A percentile compares a stretch with the other conserved stretches of the same genome.
These are phyloP conservation scores for Drosophila mauritiana DNA, from an alignment of 1,140 invertebrate genomes.

Conservation along the genomic window DNA sequence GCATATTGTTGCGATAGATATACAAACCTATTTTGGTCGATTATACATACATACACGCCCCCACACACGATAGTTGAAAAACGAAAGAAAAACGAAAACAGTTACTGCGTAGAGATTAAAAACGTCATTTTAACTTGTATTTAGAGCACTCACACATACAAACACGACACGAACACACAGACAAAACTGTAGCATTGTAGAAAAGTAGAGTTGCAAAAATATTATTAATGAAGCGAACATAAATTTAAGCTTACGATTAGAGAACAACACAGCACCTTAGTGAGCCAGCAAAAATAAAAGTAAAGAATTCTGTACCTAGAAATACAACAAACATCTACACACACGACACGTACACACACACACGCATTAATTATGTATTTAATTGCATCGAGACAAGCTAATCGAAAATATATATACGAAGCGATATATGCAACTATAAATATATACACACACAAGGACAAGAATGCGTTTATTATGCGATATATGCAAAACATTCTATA, in stretches of 20 bases:
- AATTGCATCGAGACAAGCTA: conserved; percentile 58
- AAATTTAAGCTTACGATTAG: conserved; percentile 74
- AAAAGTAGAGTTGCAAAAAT: conserved; percentile 73
- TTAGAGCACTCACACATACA: conserved; percentile 65
- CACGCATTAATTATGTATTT: conserved; percentile 58
- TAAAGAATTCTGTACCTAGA: conserved; percentile 74
- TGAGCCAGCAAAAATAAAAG: conserved; percentile 52
- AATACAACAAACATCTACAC: conserved; percentile 49
- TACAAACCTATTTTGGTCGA: conserved; percentile 65
- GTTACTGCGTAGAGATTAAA: conserved; percentile 73
- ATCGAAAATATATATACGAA: conserved; percentile 55
- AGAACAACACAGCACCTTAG: conserved; percentile 65
- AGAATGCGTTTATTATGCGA: conserved; percentile 72
- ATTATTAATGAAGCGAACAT: conserved; percentile 61
- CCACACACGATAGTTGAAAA: conserved; percentile 57
- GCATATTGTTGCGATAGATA: conserved; percentile 73
- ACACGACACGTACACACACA: conserved; percentile 29
- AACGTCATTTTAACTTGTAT: conserved; percentile 73
- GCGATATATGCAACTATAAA: conserved; percentile 65
- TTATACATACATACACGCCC: conserved; percentile 37
- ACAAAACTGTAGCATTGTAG: conserved; percentile 72
- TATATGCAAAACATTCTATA: conserved; percentile 54
- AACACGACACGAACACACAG: conserved; percentile 24
- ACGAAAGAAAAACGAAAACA: conserved; percentile 12
- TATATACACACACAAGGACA: conserved; percentile 52